These are phyloP conservation scores for Caenorhabditis remanei DNA, from an alignment of 1,140 invertebrate species.

Conservation along the genomic window DNA sequence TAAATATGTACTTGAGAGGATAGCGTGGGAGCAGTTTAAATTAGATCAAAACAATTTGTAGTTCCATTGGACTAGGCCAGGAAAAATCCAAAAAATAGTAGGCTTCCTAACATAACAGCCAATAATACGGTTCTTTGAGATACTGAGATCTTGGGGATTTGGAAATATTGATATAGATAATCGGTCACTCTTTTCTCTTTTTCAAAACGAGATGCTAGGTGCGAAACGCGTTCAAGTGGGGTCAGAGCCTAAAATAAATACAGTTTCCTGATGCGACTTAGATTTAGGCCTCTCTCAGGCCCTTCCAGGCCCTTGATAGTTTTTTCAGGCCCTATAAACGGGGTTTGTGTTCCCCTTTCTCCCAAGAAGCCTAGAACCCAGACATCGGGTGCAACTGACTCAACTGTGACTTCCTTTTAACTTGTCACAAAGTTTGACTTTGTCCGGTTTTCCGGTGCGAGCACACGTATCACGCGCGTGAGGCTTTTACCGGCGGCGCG, in stretches of 20 bases:
- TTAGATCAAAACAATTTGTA: no score
- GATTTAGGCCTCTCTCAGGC: neutral
- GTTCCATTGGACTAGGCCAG: no score
- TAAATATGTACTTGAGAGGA: no score
- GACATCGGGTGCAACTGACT: constrained; percentile 7
- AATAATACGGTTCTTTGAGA: no score
- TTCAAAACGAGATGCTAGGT: neutral
- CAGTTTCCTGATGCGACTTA: neutral
- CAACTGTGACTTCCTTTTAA: constrained; percentile 43
- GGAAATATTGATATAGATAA: no score
- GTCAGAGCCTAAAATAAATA: no score
- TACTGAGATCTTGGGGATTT: no score
- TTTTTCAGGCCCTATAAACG: no score
- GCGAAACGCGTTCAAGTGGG: constrained; percentile 45
- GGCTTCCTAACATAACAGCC: no score
- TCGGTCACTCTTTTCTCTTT: neutral
- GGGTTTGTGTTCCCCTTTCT: neutral
- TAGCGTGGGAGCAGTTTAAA: no score
- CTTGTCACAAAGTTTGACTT: constrained; percentile 53
- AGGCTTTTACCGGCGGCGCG: neutral
- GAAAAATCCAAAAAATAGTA: no score
- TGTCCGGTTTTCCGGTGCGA: constrained; percentile 12
- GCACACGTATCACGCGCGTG: constrained; percentile 32
- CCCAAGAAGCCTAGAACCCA: neutral
- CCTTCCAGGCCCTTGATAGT: neutral